Percentiles rank a stretch among this genome's conserved stretches.
These are phyloP conservation scores for Clarias batrachus DNA, from an alignment of 2,113 vertebrate genomes.

Conservation along the genomic window DNA sequence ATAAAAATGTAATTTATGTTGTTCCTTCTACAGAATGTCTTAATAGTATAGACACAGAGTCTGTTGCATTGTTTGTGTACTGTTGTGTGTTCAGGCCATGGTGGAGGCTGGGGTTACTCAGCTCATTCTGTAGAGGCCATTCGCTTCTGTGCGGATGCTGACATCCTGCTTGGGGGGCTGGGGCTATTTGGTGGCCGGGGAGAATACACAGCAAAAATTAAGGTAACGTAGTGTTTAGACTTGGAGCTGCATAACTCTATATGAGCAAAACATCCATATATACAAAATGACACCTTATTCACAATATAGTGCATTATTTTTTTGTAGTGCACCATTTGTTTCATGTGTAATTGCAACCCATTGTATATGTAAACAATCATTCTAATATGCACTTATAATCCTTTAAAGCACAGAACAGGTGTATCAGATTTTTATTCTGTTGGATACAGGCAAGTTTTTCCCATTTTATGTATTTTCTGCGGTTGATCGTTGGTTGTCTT, in stretches of 20 bases:
- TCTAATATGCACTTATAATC: not conserved
- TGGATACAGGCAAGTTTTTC: not conserved
- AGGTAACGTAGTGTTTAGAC: constrained; percentile 73
- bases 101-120: constrained; percentile 98
- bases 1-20: no score
- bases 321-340: not conserved
- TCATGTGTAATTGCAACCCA: not conserved
- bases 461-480: not conserved
- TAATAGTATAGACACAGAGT: constrained; percentile 1
- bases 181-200: constrained; percentile 97
- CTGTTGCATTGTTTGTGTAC: not conserved
- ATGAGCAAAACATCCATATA: not conserved
- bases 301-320: not conserved
- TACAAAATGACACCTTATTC: not conserved
- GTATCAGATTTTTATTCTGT: not conserved
- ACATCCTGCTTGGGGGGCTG: constrained; percentile 93
- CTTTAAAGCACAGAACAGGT: not conserved
- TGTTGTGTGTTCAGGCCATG: constrained; percentile 80
- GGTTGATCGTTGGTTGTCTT: constrained; percentile 15
- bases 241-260: not conserved
- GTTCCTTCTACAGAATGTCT: not conserved
- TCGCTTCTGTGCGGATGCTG: constrained; percentile 93
- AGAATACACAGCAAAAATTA: constrained; percentile 99
- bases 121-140: constrained; percentile 98
- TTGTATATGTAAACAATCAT: not conserved